Evolutionary conservation across 2,797 vertebrate genomes (phyloP).

Genomic region (Apogon hyalosoma): DNA sequence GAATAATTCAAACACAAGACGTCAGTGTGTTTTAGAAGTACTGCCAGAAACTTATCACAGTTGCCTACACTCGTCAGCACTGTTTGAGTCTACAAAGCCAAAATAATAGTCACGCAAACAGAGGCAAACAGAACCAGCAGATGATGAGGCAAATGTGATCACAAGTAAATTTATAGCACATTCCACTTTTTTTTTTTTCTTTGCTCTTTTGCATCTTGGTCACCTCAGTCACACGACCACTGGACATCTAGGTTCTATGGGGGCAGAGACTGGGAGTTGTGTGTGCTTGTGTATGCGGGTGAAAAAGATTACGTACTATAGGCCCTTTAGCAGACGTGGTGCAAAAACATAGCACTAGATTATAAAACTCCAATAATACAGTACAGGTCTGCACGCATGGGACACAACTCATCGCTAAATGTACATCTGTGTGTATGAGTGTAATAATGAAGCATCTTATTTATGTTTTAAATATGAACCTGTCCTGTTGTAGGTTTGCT

Average conservation of each 20-base stretch:
- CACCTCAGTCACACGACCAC: slow-evolving; percentile 49
- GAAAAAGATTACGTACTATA: slow-evolving; percentile 38
- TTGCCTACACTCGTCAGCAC: slow-evolving; percentile 52
- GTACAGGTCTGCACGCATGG: slow-evolving; percentile 69
- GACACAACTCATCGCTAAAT: slow-evolving; percentile 65
- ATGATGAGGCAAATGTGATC: slow-evolving; percentile 52
- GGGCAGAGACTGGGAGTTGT: slow-evolving; percentile 57
- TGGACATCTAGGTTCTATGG: slow-evolving; percentile 56
- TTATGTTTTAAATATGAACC: slow-evolving; percentile 30
- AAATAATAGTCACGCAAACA: slow-evolving; percentile 32
- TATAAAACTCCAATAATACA: slow-evolving; percentile 46
- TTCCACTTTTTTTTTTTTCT: slow-evolving; percentile 13
- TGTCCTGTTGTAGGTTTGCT: slow-evolving; percentile 23
- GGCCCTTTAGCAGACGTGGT: slow-evolving; percentile 70
- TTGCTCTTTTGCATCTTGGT: not conserved
- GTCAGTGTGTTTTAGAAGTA: slow-evolving; percentile 61
- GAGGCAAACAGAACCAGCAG: slow-evolving; percentile 42
- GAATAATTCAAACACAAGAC: slow-evolving; percentile 39
- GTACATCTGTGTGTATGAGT: slow-evolving; percentile 63
- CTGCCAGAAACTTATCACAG: slow-evolving; percentile 70
- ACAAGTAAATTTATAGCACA: slow-evolving; percentile 73
- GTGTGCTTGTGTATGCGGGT: slow-evolving; percentile 40
- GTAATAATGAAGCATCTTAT: slow-evolving; percentile 52
- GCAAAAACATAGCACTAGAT: slow-evolving; percentile 54
- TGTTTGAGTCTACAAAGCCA: slow-evolving; percentile 65